These are phyloP conservation scores for Panopea generosa DNA, from an alignment of 2,888 invertebrate species.

Conservation along the genomic window DNA sequence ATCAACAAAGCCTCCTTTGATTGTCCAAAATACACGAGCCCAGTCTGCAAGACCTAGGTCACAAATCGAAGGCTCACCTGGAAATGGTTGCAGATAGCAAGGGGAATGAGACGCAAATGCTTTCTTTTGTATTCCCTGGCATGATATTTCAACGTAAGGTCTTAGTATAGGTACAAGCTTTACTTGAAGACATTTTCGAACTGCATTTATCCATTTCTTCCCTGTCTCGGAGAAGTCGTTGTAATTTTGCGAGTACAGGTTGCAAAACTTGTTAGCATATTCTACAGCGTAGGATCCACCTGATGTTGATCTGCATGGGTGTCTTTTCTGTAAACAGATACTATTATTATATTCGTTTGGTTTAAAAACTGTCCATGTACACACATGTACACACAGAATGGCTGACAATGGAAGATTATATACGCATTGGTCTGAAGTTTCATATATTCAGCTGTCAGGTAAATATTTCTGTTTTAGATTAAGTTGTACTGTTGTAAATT, in stretches of 20 bases:
- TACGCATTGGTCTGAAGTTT: no score
- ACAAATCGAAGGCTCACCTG: constrained; percentile 16
- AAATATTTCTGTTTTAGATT: no score
- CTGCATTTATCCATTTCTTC: constrained; percentile 46
- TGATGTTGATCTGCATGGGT: constrained; percentile 28
- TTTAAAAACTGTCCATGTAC: no score
- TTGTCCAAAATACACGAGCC: neutral
- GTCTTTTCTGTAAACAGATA: constrained; percentile 24
- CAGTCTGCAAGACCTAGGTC: neutral
- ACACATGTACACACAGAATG: no score
- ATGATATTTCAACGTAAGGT: constrained; percentile 18
- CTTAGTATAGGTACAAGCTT: constrained; percentile 43
- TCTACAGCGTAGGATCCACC: constrained; percentile 35
- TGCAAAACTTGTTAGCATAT: constrained; percentile 50
- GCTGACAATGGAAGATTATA: no score
- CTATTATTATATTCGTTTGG: no score
- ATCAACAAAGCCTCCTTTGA: neutral
- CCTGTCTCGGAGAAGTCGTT: constrained; percentile 23
- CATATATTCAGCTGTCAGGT: no score
- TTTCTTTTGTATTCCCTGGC: constrained; percentile 23
- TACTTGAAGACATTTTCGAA: constrained; percentile 53
- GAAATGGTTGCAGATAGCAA: constrained; percentile 36
- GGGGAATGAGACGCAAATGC: constrained; percentile 31
- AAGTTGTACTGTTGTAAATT: no score
- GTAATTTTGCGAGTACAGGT: constrained; percentile 28